These are phyloP conservation scores for Micropterix aruncella DNA, from an alignment of 2,888 invertebrate species.

Conservation along the genomic window DNA sequence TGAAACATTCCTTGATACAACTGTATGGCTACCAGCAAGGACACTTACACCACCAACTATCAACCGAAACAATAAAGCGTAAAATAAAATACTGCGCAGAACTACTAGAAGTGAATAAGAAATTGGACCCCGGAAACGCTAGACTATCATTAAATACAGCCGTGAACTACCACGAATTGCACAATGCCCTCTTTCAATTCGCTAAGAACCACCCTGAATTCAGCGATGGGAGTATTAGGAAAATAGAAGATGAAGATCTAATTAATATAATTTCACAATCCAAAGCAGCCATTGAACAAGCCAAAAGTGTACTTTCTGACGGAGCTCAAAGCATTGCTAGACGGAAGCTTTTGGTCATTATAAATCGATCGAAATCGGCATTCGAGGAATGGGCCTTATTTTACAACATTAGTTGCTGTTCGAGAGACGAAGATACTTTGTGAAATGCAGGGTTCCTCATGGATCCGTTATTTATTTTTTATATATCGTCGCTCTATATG, in stretches of 20 bases:
- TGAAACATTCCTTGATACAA: slow-evolving; percentile 72
- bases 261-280: too few relatives aligned
- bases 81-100: slow-evolving; percentile 57
- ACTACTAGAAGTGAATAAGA: slow-evolving; percentile 44
- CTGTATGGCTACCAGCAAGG: slow-evolving; percentile 58
- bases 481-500: too few relatives aligned
- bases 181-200: slow-evolving; percentile 38
- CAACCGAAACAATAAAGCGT: slow-evolving; percentile 42
- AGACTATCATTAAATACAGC: slow-evolving; percentile 62
- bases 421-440: too few relatives aligned
- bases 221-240: slow-evolving; percentile 18
- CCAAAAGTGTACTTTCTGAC: slow-evolving; percentile 30
- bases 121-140: slow-evolving; percentile 58
- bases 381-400: too few relatives aligned
- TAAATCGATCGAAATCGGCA: too few relatives aligned
- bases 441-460: too few relatives aligned
- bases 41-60: slow-evolving; percentile 35
- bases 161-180: slow-evolving; percentile 63
- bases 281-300: too few relatives aligned
- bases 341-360: slow-evolving; percentile 34
- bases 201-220: slow-evolving; percentile 30
- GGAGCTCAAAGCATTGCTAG: slow-evolving; percentile 40
- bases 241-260: slow-evolving; percentile 24
- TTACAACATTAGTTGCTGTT: too few relatives aligned
- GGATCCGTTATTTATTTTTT: too few relatives aligned